Base-by-base conservation (phyloP, 2,113 vertebrate species). In the Bubalus kerabau region DNA sequence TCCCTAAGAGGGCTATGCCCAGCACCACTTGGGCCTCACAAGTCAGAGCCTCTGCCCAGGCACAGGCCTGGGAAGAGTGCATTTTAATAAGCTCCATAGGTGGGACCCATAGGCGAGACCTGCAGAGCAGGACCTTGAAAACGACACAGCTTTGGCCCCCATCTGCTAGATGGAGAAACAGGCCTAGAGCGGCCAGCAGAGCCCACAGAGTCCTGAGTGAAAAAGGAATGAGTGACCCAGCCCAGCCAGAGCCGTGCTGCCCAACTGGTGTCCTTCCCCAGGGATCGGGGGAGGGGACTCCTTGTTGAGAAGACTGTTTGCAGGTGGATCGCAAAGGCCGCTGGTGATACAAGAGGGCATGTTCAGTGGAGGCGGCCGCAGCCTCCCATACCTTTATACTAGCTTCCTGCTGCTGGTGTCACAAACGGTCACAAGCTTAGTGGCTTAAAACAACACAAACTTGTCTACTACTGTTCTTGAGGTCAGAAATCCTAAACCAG, bases 341-440 rank as follows among this genome's bases (percentile, higher is more conserved):
- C 46, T 6, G 7, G 56, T 10, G 3, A 6, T 23, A 2, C 5
- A 12, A 6, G 32, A 26, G 7, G 14, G n/a, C 26, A 36, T 7
- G 62, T 10, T 52, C 6, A 3, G n/a, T 11, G n/a, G 24, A 10
- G 2, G 7, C 0, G 11, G 32, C 50, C 62, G 24, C 30, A 40
- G 40, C 40, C 59, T 43, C 40, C 30, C 36, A 0, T 17, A 12
- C 28, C 14, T 2, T 10, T 40, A 21, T 24, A 2, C 76, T 52
- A 12, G 43, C 30, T 60, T n/a, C 54, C 64, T 54, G 4, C 43
- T 43, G n/a, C 32, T 15, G 28, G 13, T 46, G n/a, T 15, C 19
- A 54, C 50, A 59, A 46, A 54, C 26, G 0, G 26, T 24, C n/a
- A n/a, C 80, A 62, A 74, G 71, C 7, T 40, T 60, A 15, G 3